Evolutionary conservation across 2,113 vertebrate genomes (phyloP), one percentile per base, ranked within the genome.

Genomic region (Burhinus oedicnemus): DNA sequence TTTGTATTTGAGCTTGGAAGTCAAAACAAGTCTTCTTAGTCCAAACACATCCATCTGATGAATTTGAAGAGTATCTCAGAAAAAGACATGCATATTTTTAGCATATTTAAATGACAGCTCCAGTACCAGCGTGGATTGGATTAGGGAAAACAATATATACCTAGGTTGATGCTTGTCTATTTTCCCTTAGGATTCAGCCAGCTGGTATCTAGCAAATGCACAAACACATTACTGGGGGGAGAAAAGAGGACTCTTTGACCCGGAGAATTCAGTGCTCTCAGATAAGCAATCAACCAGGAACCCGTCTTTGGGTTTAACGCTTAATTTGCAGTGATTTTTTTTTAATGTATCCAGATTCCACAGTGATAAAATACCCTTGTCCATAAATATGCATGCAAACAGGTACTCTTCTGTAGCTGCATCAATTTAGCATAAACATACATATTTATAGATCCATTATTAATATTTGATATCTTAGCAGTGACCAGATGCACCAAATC

Each of bases 11-110:
- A 83, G 71, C 45, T 47, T 66, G 11, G 66, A 96, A 96, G 62
- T 77, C 82, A 94, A 90, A 96, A 90, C 75, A 88, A 87, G 62
- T 17, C 36, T 49, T 96, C 76, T 65, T 49, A 93, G 49, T 70
- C 34, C 64, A 83, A 96, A 80, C 54, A 86, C n/a, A 94, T 83
- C 23, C 54, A 84, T 61, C 36, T 91, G 66, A 93, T 45, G 8
- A 79, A 77, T 86, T 90, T 77, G 72, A 94, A 88, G 25, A 88
- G 29, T 65, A 88, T 72, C 80, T 93, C 54, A 91, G 40, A 74
- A 93, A 74, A 85, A 64, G 38, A 75, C 25, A 62, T 14, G 40
- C 17, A 23, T 68, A 93, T 89, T 91, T 96, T 89, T 89, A 85
- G 61, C 27, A 29, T 34, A 74, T 83, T 66, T 83, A 90, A 93